Evolutionary conservation across 2,888 invertebrate genomes (phyloP), one percentile per base, ranked within the genome.

Genomic region (Drosophila helvetica): DNA sequence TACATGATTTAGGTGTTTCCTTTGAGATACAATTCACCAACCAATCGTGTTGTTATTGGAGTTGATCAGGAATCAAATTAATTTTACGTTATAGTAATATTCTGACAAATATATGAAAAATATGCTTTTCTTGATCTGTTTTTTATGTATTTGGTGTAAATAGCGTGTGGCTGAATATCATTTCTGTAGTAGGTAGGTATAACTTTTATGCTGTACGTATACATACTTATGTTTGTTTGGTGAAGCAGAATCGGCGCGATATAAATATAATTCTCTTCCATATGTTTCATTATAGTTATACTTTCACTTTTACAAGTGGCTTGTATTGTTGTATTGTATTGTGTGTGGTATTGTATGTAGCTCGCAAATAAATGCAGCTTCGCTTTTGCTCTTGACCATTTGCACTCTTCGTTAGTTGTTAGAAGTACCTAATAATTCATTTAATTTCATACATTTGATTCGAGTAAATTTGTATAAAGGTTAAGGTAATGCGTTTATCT

Each of bases 401-500:
- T 63, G 54, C 65, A 62, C 50, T 67, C 54, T 51, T 27, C 42
- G 55, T 65, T 71, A 66, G 65, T 73, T 72, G 53, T 60, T 18
- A 33, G 27, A 27, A 30, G 18, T 33, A 22, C 22, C 22, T 22
- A 46, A 19, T 27, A 30, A 25, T 50, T 55, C 61, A 57, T 52
- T 27, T 53, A 53, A 38, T 38, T 53, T 38, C 19, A 42, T 55
- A 55, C 63, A 54, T 76, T 75, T 72, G 68, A 70, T 74, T 75
- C 72, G 83, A 83, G 80, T 88, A 84, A 88, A 84, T 85, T 85
- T 85, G 89, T 85, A 85, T 86, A 79, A 81, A 85, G 78, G 78
- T 83, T 90, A 87, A 90, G 91, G 90, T 90, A 90, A 88, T 90
- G 87, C 88, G 90, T 90, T 89, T 81, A 86, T 89, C 78, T 86